Base-by-base conservation (phyloP, 2,888 invertebrate species). In the Drosophila cracens region DNA sequence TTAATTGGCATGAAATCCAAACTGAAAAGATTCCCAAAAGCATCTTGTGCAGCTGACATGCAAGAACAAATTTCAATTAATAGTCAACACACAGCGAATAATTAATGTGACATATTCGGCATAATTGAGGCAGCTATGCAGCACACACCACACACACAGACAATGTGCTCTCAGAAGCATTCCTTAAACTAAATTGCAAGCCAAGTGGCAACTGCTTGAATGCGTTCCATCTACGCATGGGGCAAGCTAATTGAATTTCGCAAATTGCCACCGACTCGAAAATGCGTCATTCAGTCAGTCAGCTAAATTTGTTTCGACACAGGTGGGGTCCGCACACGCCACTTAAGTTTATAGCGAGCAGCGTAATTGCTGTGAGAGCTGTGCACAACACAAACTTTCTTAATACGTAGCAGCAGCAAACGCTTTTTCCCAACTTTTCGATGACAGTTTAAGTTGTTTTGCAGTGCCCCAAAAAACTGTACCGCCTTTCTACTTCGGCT, bases 71-170 rank as follows among this genome's bases (percentile, higher is more conserved):
- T 85, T 87, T 80, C 83, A 83, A 87, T 83, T 82, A 83, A 85
- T 85, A 54, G 43, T 7, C 46, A 46, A 51, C 46, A 38, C 58
- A 40, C 52, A 56, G 90, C 90, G 86, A 82, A 83, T 86, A 87
- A 90, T 87, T 87, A 89, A 90, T 87, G 86, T 87, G 88, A 89
- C 86, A 87, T 90, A 88, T 89, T 87, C 71, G 77, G 70, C 83
- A 79, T 87, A 85, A 85, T 85, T 89, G 87, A 84, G 74, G 80
- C 82, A 70, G 69, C 65, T 76, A 87, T 87, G 82, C 74, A 73
- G 68, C 83, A 57, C 51, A 69, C 67, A 69, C 70, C 58, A 66
- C 13, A 46, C 63, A 58, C n/a, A 27, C 36, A 61, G 2, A 25
- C 5, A 25, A 27, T 58, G 63, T 25, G 27, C 58, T 61, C 67